Percentiles rank a stretch among this genome's conserved stretches.
Conservation (phyloP, 53 echinoderm and acorn worm genomes). For the Hippasteria phrygiana region DNA sequence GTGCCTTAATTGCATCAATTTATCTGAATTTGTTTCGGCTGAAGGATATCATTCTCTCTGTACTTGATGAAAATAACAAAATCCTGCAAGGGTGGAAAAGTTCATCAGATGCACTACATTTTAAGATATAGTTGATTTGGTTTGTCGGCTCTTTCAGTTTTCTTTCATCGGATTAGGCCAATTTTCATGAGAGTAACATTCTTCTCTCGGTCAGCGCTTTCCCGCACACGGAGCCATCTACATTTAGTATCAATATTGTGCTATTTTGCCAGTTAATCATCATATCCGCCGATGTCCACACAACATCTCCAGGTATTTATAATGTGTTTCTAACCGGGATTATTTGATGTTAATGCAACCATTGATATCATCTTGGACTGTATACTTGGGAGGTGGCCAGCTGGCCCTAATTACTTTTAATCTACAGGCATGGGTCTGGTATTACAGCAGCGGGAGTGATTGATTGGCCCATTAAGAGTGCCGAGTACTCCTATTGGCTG, state of each 20-base stretch:
- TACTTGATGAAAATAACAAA: too few species aligned
- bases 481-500: slow-evolving; percentile 24
- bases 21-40: too few species aligned
- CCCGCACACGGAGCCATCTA: neutral
- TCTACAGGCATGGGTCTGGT: slow-evolving; percentile 33
- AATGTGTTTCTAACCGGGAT: slow-evolving; percentile 12
- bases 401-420: slow-evolving; percentile 63
- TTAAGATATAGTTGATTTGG: neutral
- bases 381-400: slow-evolving; percentile 29
- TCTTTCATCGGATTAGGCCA: neutral
- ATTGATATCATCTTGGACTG: neutral
- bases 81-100: neutral
- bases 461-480: slow-evolving; percentile 55
- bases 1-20: too few species aligned
- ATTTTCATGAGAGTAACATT: neutral
- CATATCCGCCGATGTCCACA: neutral
- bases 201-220: slow-evolving; percentile 6
- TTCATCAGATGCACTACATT: neutral
- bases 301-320: neutral
- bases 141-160: neutral
- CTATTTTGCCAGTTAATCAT: neutral
- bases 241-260: slow-evolving; percentile 16
- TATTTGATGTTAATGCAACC: slow-evolving; percentile 25
- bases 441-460: slow-evolving; percentile 28
- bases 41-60: too few species aligned